Percentiles rank a stretch among this genome's conserved stretches.
These are phyloP conservation scores for Leiothrix lutea DNA, from an alignment of 2,113 vertebrate species.

Conservation along the genomic window DNA sequence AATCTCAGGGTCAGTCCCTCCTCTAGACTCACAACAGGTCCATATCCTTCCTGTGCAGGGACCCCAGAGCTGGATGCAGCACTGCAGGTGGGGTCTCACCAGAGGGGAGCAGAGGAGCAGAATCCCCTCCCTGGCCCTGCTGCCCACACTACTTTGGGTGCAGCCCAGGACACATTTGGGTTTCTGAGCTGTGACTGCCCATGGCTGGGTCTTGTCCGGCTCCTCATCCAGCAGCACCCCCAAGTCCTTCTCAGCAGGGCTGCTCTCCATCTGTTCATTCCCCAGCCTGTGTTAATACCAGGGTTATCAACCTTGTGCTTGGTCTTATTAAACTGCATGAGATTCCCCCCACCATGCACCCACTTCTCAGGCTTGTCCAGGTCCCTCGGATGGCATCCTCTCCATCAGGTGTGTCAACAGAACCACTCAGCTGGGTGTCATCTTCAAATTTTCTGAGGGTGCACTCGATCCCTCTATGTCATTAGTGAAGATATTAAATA, in stretches of 20 bases:
- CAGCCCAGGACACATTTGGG: accelerated
- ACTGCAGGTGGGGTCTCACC: accelerated
- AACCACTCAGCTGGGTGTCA: background rate
- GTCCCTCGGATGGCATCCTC: no score
- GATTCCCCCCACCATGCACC: no score
- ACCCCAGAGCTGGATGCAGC: background rate
- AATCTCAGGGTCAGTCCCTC: background rate
- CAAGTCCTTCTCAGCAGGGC: background rate
- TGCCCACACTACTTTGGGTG: accelerated
- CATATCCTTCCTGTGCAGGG: background rate
- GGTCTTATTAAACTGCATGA: background rate
- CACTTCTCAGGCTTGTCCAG: background rate
- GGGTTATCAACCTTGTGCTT: background rate
- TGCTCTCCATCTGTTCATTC: background rate
- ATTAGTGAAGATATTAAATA: background rate
- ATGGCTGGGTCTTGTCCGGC: background rate
- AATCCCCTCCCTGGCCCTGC: background rate
- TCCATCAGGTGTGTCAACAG: background rate
- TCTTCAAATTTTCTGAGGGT: background rate
- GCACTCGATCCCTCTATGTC: accelerated
- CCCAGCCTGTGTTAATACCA: background rate
- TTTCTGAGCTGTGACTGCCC: accelerated
- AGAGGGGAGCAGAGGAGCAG: background rate
- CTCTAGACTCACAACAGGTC: background rate
- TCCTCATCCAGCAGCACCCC: background rate